Conservation (phyloP, 2,888 invertebrate species). For the Chironomus riparius region DNA sequence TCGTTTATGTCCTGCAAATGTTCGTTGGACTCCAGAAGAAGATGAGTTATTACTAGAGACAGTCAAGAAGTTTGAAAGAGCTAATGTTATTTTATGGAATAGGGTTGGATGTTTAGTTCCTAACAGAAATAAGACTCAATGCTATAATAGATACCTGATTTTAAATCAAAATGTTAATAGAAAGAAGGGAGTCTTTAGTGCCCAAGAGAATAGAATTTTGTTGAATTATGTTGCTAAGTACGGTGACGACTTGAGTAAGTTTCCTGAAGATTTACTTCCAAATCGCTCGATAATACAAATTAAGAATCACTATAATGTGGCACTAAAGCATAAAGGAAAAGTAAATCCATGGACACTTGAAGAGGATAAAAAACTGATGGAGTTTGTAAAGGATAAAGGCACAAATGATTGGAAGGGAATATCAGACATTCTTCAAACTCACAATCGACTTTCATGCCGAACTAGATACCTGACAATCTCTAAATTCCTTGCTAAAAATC, state of each 20-base stretch:
- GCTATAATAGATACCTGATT: constrained; percentile 51
- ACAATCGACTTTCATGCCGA: constrained; percentile 50
- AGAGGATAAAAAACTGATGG: constrained; percentile 53
- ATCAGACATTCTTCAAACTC: constrained; percentile 46
- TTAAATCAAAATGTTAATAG: constrained; percentile 29
- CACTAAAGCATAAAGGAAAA: constrained; percentile 39
- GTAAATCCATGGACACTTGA: constrained; percentile 51
- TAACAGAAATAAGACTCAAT: constrained; percentile 53
- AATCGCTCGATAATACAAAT: constrained; percentile 54
- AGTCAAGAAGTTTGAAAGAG: constrained; percentile 54
- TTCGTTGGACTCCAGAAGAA: constrained; percentile 59
- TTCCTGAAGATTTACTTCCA: constrained; percentile 50
- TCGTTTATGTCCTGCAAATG: constrained; percentile 31
- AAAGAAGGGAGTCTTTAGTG: constrained; percentile 53
- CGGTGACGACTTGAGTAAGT: constrained; percentile 50
- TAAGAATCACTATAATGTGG: constrained; percentile 49
- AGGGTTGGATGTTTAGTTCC: constrained; percentile 55
- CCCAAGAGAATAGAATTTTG: constrained; percentile 57
- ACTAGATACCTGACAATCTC: constrained; percentile 50
- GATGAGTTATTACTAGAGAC: constrained; percentile 53
- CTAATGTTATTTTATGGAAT: constrained; percentile 64
- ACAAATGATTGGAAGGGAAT: constrained; percentile 47
- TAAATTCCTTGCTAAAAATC: constrained; percentile 46
- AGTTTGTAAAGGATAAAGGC: constrained; percentile 45
- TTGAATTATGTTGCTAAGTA: constrained; percentile 52